Base-by-base conservation (phyloP, 2,113 vertebrate genomes). In the Boleophthalmus pectinirostris region DNA sequence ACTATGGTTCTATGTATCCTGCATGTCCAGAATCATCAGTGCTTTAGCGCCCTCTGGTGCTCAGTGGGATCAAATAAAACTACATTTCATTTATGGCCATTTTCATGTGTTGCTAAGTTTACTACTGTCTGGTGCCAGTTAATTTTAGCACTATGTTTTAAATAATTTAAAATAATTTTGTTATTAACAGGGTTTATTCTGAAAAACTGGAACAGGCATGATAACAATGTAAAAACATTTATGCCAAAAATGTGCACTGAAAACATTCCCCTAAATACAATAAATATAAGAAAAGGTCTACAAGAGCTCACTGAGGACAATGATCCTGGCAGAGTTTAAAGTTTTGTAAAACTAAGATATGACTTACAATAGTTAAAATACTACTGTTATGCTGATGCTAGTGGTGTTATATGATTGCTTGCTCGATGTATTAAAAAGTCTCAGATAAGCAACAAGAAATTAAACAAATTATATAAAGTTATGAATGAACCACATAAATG, bases 71-170 rank as follows among this genome's bases (percentile, higher is more conserved):
- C 8, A 18, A 7, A 51, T 16, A 20, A 51, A 56, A 23, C 54
- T 56, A 56, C n/a, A 58, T 56, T 23, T 56, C 6, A 23, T 24
- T 23, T 14, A 25, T 25, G 21, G 3, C 14, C 13, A 25, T 29
- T 45, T 29, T 54, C 72, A 43, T 25, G 35, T 38, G 23, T 29
- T n/a, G 73, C 46, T 63, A 10, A 43, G 9, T 56, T 33, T 54
- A 69, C 66, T 69, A 35, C 68, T 73, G 57, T 58, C 70, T 83
- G 51, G 65, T 79, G 68, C 51, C 65, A 64, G 69, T 77, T 84
- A 43, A 54, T 68, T 73, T 57, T 25, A 65, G 53, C 46, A 57
- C 57, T 72, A 46, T 49, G 6, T 61, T 29, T 29, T 61, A 13
- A 58, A 25, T 58, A 3, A 33, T 56, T 56, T 21, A 10, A 43